Evolutionary conservation across 2,113 vertebrate species (phyloP).

Genomic region (Hemiprocne comata): DNA sequence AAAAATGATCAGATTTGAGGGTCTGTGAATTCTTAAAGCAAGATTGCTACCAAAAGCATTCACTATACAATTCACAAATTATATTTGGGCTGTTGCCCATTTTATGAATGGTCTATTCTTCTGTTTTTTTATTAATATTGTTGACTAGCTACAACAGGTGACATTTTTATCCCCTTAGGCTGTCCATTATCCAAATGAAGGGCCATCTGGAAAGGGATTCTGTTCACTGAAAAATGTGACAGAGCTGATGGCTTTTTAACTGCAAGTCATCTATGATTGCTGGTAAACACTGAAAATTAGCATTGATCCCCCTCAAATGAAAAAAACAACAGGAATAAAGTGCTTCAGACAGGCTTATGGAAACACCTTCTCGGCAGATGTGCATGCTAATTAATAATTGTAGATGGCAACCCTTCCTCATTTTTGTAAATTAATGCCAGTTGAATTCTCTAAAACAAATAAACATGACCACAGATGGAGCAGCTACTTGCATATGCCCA

Average conservation of each 20-base stretch:
- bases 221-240: slow-evolving; percentile 82
- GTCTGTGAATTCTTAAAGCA: slow-evolving; percentile 13
- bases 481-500: slow-evolving; percentile 20
- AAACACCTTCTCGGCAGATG: slow-evolving; percentile 72
- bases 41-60: slow-evolving; percentile 33
- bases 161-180: slow-evolving; percentile 83
- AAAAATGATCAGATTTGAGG: neutral
- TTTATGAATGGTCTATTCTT: slow-evolving; percentile 65
- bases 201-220: slow-evolving; percentile 83
- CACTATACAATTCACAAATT: slow-evolving; percentile 49
- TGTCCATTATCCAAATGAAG: slow-evolving; percentile 84
- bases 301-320: slow-evolving; percentile 76
- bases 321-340: slow-evolving; percentile 76
- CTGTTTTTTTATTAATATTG: slow-evolving; percentile 76
- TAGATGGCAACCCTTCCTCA: slow-evolving; percentile 63
- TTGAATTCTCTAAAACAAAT: slow-evolving; percentile 68
- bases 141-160: slow-evolving; percentile 79
- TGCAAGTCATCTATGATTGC: slow-evolving; percentile 84
- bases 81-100: slow-evolving; percentile 30
- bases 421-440: slow-evolving; percentile 71
- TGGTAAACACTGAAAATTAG: slow-evolving; percentile 79
- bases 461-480: slow-evolving; percentile 48
- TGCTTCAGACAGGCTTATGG: slow-evolving; percentile 68
- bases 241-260: slow-evolving; percentile 84
- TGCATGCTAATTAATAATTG: slow-evolving; percentile 67